Base-by-base conservation (phyloP, 2,888 invertebrate genomes). In the Timema cristinae region DNA sequence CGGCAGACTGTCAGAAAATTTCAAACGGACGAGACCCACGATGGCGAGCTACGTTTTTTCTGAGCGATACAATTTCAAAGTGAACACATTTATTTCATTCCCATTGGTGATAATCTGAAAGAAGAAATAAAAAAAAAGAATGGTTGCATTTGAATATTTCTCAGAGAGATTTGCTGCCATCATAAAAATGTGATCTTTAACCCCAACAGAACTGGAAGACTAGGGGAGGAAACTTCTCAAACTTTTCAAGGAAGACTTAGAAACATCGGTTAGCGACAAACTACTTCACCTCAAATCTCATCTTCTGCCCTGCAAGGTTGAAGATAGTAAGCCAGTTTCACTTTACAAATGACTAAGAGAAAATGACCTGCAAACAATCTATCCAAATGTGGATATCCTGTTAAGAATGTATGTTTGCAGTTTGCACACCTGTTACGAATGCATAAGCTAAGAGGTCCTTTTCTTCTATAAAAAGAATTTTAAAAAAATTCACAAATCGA, bases 391-490 rank as follows among this genome's bases (percentile, higher is more conserved):
- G n/a, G n/a, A n/a, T 59, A 59, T n/a, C 32, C 15, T 59, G 9
- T 59, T 13, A 59, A 59, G n/a, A 59, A 59, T 59, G 0, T 59
- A 59, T 59, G n/a, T n/a, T n/a, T n/a, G n/a, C n/a, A n/a, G 59
- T 59, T 59, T 13, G n/a, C 59, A 59, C 59, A n/a, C 59, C 59
- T 59, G n/a, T 59, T n/a, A 59, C n/a, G 15, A 59, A 59, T 59
- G 59, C 59, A 59, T n/a, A 13, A 59, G 59, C 9, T 59, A n/a
- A 59, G 13, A 59, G 59, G 6, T 9, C 59, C 56, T 10, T 56
- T 59, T 59, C 13, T n/a, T 59, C 0, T 59, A 13, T 59, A n/a
- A 59, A 59, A 13, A 59, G 59, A n/a, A 59, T n/a, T n/a, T 59
- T 13, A 59, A 59, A 59, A n/a, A 8, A 15, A 15, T 56, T 11